Percentiles rank a stretch among this genome's conserved stretches.
phyloP scores from a whole-genome alignment of 2,113 vertebrate species.

The Oceanites oceanicus region DNA sequence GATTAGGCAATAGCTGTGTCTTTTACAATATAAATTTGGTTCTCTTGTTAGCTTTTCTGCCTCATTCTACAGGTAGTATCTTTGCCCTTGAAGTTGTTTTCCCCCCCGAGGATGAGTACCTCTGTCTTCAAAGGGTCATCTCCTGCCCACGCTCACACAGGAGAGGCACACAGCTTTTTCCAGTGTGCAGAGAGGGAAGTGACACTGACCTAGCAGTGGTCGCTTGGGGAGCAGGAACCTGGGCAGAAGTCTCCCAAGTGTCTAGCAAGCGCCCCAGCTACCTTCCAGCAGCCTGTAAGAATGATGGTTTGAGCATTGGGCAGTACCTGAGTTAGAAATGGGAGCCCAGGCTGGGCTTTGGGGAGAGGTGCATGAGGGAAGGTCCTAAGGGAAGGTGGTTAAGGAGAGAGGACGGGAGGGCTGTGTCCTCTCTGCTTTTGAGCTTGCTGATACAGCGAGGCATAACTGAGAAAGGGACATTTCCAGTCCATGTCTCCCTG shows the following conservation, averaged over 20 bases:
- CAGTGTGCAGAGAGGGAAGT: not conserved
- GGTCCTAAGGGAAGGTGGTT: too few species aligned
- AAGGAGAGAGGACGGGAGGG: not conserved
- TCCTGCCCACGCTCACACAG: not conserved
- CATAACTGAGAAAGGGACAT: accelerated
- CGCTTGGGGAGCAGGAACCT: not conserved
- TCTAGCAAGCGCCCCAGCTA: not conserved
- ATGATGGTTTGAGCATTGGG: not conserved
- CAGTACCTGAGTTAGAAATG: not conserved
- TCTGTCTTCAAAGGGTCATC: not conserved
- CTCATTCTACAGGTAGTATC: not conserved
- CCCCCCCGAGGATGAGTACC: not conserved
- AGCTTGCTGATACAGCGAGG: not conserved
- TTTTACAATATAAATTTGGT: not conserved
- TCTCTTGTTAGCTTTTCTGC: not conserved
- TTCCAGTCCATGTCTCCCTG: not conserved
- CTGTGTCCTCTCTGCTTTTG: not conserved
- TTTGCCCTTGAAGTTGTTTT: not conserved
- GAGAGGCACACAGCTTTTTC: not conserved
- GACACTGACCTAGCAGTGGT: not conserved
- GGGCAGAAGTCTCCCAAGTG: not conserved
- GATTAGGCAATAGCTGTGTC: not conserved
- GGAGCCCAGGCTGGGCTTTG: not conserved
- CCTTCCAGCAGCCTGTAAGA: too few species aligned
- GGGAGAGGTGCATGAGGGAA: not conserved